Conservation (phyloP, 2,888 invertebrate species). For the Salpingus planirostris region DNA sequence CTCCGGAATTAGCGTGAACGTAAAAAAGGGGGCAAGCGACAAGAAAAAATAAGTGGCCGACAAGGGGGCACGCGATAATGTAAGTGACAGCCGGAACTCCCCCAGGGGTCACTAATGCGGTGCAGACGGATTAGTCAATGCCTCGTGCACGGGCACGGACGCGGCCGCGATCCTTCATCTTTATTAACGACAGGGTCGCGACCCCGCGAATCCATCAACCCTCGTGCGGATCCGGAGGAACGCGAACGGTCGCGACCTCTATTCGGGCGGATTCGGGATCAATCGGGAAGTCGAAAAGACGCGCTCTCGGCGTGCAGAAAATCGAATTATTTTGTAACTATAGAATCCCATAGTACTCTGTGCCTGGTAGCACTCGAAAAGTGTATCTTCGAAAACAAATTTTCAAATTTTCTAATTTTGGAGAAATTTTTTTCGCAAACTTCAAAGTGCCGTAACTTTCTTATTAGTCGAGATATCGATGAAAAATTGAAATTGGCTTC, state of each 20-base stretch:
- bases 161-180: conserved; percentile 10
- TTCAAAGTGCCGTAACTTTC: too few species aligned
- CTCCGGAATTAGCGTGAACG: conserved; percentile 1
- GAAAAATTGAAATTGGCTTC: too few species aligned
- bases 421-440: too few species aligned
- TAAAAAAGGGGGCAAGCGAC: conserved; percentile 6
- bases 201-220: conserved; percentile 13
- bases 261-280: conserved; percentile 21
- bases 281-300: conserved; percentile 29
- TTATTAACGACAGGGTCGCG: conserved; percentile 11
- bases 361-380: too few species aligned
- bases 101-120: conserved; percentile 11
- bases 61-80: conserved; percentile 16
- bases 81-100: conserved; percentile 17
- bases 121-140: conserved; percentile 23
- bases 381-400: too few species aligned
- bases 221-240: too few species aligned
- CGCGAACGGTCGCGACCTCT: conserved; percentile 9
- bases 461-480: too few species aligned
- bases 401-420: too few species aligned
- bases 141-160: conserved; percentile 19
- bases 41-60: conserved; percentile 19
- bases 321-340: conserved; percentile 39
- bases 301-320: conserved; percentile 33
- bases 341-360: too few species aligned